phyloP scores from a whole-genome alignment of 2,797 vertebrate species.

The Phalloptychus januarius region DNA sequence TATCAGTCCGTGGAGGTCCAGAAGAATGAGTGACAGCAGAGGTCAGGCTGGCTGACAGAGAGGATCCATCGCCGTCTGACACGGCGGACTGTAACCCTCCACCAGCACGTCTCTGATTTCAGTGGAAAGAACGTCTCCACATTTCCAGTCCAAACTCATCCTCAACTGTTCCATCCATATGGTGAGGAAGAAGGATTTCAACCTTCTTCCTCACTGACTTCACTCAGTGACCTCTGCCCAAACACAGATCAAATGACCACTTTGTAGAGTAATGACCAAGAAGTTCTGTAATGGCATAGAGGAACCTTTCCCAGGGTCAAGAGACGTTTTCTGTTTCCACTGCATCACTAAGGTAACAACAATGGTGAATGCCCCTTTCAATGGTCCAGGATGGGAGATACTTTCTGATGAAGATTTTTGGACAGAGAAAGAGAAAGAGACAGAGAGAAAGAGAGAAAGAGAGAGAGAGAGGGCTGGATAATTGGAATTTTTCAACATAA shows the following conservation, averaged over 20 bases:
- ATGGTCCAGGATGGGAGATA: neutral
- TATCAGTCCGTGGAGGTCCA: constrained; percentile 32
- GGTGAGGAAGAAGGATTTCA: neutral
- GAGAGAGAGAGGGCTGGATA: neutral
- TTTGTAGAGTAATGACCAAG: neutral
- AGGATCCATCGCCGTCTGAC: constrained; percentile 39
- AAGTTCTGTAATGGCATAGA: neutral
- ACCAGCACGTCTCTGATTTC: neutral
- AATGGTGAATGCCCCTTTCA: neutral
- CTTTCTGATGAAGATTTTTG: neutral
- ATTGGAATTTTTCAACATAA: neutral
- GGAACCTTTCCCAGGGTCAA: neutral
- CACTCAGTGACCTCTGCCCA: neutral
- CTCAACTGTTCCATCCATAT: neutral
- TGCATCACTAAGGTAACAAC: neutral
- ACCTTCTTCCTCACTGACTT: neutral
- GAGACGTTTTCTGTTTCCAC: neutral
- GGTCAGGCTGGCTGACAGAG: constrained; percentile 41
- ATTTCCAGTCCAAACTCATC: neutral
- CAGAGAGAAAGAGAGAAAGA: too few relatives aligned
- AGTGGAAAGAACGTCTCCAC: neutral
- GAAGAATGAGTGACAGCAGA: constrained; percentile 47
- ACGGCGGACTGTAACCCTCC: constrained; percentile 9
- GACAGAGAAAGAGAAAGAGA: too few relatives aligned
- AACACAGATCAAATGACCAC: neutral